Base-by-base conservation (phyloP, 2,113 vertebrate species). In the Acrocephalus arundinaceus region DNA sequence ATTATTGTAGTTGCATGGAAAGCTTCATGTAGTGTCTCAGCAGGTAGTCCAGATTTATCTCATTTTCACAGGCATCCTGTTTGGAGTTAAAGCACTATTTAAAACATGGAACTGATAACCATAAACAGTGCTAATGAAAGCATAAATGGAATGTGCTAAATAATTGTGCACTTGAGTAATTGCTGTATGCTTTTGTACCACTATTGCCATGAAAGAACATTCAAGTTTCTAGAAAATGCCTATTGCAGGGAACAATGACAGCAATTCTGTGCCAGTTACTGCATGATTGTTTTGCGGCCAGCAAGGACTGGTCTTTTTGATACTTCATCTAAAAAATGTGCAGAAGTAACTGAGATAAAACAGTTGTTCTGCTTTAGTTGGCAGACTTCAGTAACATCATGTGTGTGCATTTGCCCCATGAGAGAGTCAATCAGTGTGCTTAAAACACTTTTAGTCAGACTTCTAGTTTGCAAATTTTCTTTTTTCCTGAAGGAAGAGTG, bases 141-240 rank as follows among this genome's bases (percentile, higher is more conserved):
- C 61, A 75, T 67, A 65, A 86, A 54, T 75, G 45, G 61, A 78
- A 86, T 41, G 49, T 89, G 57, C 85, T 88, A 93, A 94, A 78
- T 80, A 89, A 75, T 72, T 74, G 76, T 92, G 88, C 72, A 33
- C 65, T 94, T 95, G 59, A 84, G 35, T 91, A 93, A 88, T 77
- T 80, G 46, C 72, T 74, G 7, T 68, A 4, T 68, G 61, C 43
- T 80, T 83, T 90, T 90, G 31, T 87, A 71, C 46, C 19, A 24
- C 57, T 77, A 10, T 27, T 90, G n/a, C 63, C 1, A 0, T 52
- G 48, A 81, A 83, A 90, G 48, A 86, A 24, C 45, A 46, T 71
- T 66, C 30, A 51, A 9, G 11, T 88, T 81, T 90, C 72, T 61
- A 27, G 78, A 84, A 51, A 74, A n/a, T 9, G 19, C 4, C 1